Evolutionary conservation across 2,113 vertebrate genomes (phyloP).

Genomic region (Lynx canadensis): DNA sequence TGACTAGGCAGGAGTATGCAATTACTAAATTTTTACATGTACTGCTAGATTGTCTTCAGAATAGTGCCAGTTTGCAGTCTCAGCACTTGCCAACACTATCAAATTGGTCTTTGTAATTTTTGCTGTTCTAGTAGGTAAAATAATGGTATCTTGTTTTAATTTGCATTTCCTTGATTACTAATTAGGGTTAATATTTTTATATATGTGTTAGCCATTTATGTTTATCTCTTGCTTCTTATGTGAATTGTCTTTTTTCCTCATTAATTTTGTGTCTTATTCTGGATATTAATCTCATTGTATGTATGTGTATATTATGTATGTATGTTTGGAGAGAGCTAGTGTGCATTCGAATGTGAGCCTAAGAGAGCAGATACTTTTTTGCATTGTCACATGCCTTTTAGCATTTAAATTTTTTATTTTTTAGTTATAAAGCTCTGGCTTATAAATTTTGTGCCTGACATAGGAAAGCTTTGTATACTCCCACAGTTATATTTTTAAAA

Average conservation of each 20-base stretch:
- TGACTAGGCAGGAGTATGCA: background rate
- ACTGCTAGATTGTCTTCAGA: background rate
- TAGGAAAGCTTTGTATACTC: background rate
- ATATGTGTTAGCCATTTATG: too few species aligned
- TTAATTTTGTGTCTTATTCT: background rate
- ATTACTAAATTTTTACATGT: background rate
- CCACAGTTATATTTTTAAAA: background rate
- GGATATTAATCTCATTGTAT: background rate
- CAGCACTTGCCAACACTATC: background rate
- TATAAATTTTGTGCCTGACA: background rate
- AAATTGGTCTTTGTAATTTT: background rate
- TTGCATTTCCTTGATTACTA: background rate
- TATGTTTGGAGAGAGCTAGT: background rate
- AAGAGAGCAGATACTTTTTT: background rate
- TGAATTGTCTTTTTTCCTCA: background rate
- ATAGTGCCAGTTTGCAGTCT: background rate
- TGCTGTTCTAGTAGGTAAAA: background rate
- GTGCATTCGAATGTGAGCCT: background rate
- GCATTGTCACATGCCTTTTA: background rate
- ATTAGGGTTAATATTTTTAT: too few species aligned
- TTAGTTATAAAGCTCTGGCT: background rate
- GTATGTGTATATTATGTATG: background rate
- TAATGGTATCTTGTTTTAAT: background rate
- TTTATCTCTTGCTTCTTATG: too few species aligned
- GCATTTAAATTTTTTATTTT: background rate